Base-by-base conservation (phyloP, 2,113 vertebrate genomes). In the Bubo bubo region DNA sequence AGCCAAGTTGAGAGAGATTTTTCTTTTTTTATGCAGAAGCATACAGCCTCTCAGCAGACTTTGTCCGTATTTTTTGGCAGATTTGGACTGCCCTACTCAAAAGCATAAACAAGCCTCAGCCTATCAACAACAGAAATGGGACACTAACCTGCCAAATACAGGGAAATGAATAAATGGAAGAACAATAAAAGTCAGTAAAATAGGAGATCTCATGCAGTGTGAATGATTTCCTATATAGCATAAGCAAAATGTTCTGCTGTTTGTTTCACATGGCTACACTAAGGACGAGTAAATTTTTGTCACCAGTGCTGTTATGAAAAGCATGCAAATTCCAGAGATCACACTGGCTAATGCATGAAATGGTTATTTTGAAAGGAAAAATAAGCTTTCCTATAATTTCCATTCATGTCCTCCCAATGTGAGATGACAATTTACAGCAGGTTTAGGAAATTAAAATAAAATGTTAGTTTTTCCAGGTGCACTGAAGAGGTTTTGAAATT, bases 391-490 rank as follows among this genome's bases (percentile, higher is more conserved):
- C 20, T 79, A 10, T 58, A 26, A 79, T 91, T 96, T 95, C 64
- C 52, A 52, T 90, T 79, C 32, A 56, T 39, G 9, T 4, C 81
- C n/a, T 96, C 86, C 58, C 71, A 53, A 70, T 50, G 52, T 50
- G 60, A 86, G 87, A 71, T 74, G 58, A 41, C 27, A 90, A 59
- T 39, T 86, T 72, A 53, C 64, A 77, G 79, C 83, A 62, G 50
- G 39, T 73, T 98, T 79, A 87, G 70, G 90, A 94, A 94, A 98
- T 88, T 62, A 87, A 96, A 77, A 82, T 73, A 53, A 37, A 41
- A 88, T 93, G 34, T 67, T 87, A 26, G 76, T 59, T 91, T 90
- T 90, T 97, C 66, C 47, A 49, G 74, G 49, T 85, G 93, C 56
- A 76, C 60, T 28, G 66, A 39, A 95, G 76, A 70, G 43, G 22